A percentile compares a stretch with the other conserved stretches of the same genome.
Conservation (phyloP, 2,797 vertebrate genomes). For the Zalophus californianus region DNA sequence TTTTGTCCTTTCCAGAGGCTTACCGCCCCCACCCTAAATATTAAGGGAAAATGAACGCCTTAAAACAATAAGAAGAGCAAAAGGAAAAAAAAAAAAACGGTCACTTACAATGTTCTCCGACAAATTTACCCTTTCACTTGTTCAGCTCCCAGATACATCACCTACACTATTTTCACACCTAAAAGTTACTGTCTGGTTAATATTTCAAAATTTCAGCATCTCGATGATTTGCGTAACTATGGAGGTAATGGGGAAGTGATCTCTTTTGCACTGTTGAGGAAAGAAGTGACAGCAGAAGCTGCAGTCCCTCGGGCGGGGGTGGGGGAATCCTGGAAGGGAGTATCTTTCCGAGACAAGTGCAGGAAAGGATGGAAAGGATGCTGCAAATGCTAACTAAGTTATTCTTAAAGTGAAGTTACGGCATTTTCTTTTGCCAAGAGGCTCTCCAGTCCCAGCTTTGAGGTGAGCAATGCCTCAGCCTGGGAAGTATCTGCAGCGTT, state of each 20-base stretch:
- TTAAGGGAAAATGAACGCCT: neutral
- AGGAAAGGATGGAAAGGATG: neutral
- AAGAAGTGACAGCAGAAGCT: neutral
- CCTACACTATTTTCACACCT: neutral
- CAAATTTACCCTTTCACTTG: neutral
- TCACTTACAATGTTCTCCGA: neutral
- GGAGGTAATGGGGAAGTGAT: neutral
- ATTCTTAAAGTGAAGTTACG: neutral
- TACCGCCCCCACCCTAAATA: neutral
- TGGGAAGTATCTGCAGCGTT: constrained; percentile 76
- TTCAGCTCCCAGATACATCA: neutral
- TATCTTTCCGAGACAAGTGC: neutral
- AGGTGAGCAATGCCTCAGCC: constrained; percentile 55
- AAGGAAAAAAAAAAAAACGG: neutral
- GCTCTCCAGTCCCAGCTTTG: constrained; percentile 60
- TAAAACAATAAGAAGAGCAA: neutral
- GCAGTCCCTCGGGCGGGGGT: neutral
- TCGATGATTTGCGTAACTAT: neutral
- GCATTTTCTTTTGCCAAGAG: constrained; percentile 35
- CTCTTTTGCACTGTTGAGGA: neutral
- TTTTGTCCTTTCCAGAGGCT: constrained; percentile 10
- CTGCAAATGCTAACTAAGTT: neutral
- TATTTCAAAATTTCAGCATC: neutral
- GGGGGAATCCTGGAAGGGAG: neutral
- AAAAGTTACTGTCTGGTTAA: constrained; percentile 48